A percentile compares a stretch with the other conserved stretches of the same genome.
phyloP scores from a whole-genome alignment of 2,113 vertebrate species.

The Myotis davidii region DNA sequence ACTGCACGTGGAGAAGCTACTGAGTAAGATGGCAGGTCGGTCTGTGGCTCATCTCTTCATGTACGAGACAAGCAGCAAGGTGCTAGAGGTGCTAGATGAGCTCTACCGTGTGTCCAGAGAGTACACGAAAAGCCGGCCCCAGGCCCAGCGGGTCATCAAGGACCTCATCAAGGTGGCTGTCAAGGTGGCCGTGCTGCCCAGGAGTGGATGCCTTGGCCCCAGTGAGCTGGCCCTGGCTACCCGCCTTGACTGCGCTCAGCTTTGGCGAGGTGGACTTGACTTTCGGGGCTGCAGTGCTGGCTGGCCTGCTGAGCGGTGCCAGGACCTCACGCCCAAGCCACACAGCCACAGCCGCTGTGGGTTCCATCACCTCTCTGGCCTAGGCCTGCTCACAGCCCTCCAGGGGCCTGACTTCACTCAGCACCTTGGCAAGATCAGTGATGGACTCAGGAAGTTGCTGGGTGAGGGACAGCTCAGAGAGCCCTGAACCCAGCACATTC shows the following conservation, averaged over 20 bases:
- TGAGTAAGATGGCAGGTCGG: conserved; percentile 91
- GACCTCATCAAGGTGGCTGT: conserved; percentile 93
- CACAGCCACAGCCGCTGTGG: conserved; percentile 91
- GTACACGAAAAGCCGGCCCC: conserved; percentile 82
- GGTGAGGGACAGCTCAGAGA: conserved; percentile 92
- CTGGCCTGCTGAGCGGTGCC: conserved; percentile 85
- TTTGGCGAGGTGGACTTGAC: conserved; percentile 94
- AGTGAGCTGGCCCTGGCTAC: conserved; percentile 87
- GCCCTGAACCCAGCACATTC: not conserved
- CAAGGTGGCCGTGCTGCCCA: conserved; percentile 91
- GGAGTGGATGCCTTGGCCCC: conserved; percentile 87
- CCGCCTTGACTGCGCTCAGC: conserved; percentile 93
- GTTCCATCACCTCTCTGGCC: conserved; percentile 91
- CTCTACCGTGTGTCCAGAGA: conserved; percentile 91
- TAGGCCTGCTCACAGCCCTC: conserved; percentile 87
- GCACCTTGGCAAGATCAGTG: conserved; percentile 90
- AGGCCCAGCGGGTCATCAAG: conserved; percentile 92
- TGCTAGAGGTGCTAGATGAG: conserved; percentile 87
- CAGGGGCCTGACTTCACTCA: conserved; percentile 87
- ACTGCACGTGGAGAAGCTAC: conserved; percentile 90
- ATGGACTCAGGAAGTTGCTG: conserved; percentile 90
- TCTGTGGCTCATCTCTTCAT: conserved; percentile 92
- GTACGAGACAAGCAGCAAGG: conserved; percentile 92
- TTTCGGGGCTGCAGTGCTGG: conserved; percentile 89
- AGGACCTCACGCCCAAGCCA: conserved; percentile 92